phyloP scores from a whole-genome alignment of 2,113 vertebrate species.

The Varanus komodoensis region DNA sequence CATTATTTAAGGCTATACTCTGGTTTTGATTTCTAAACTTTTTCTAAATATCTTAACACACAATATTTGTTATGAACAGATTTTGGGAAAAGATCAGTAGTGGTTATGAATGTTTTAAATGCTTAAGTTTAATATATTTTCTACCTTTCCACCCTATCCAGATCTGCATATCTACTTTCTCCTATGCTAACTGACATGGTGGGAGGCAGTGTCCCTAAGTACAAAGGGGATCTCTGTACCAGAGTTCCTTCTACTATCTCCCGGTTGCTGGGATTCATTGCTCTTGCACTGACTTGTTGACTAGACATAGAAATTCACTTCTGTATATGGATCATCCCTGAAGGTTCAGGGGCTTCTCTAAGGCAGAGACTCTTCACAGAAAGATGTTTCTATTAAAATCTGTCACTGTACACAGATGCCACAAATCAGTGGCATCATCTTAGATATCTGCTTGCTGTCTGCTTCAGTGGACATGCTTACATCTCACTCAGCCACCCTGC shows the following conservation, averaged over 20 bases:
- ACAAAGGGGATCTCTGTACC: not conserved
- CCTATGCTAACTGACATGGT: not conserved
- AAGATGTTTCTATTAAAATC: not conserved
- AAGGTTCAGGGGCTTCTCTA: not conserved
- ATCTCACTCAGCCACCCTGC: no score
- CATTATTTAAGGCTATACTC: slow-evolving; percentile 38
- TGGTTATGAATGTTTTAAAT: slow-evolving; percentile 17
- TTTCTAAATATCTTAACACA: slow-evolving; percentile 42
- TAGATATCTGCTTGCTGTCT: not conserved
- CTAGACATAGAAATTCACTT: not conserved
- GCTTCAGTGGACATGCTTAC: not conserved
- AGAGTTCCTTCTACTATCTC: not conserved
- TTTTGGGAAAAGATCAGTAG: not conserved
- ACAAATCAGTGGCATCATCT: not conserved
- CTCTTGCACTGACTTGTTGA: not conserved
- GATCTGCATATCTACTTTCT: not conserved
- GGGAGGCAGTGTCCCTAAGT: not conserved
- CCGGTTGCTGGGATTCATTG: not conserved
- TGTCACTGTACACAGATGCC: not conserved
- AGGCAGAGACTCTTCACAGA: not conserved
- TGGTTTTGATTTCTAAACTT: slow-evolving; percentile 40
- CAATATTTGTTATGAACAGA: not conserved
- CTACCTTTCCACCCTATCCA: not conserved
- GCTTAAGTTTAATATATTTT: slow-evolving; percentile 1
- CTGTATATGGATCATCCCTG: not conserved